Evolutionary conservation across 2,113 vertebrate species (phyloP).

Genomic region (Vulpes ferrilata): DNA sequence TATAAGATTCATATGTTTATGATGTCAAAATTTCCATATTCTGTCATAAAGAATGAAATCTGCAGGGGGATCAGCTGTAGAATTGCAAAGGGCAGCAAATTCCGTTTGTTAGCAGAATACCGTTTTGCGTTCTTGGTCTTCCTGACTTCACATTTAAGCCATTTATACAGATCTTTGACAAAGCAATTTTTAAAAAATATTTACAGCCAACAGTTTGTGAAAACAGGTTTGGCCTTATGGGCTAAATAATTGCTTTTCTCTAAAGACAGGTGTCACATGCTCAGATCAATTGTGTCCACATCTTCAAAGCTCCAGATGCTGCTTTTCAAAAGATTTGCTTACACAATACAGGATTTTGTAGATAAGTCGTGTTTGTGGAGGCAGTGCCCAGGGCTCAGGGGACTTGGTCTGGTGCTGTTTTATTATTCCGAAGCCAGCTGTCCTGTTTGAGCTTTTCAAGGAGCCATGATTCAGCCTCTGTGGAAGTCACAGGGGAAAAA

Average conservation of each 20-base stretch:
- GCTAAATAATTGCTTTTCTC: conserved; percentile 47
- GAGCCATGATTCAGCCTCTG: background rate
- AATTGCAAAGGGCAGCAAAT: conserved; percentile 56
- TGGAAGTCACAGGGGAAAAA: background rate
- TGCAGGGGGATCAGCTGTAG: conserved; percentile 20
- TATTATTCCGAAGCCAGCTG: conserved; percentile 13
- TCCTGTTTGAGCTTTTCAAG: conserved; percentile 1
- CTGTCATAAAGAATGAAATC: conserved; percentile 39
- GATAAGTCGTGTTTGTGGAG: background rate
- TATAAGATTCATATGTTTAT: conserved; percentile 58
- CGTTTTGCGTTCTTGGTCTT: conserved; percentile 48
- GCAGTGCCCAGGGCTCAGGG: background rate
- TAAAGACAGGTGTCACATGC: conserved; percentile 26
- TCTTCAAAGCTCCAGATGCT: conserved; percentile 44
- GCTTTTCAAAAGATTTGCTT: conserved; percentile 52
- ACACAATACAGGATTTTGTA: conserved; percentile 33
- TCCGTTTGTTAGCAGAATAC: conserved; percentile 50
- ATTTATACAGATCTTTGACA: conserved; percentile 4
- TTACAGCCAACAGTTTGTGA: background rate
- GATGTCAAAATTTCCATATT: conserved; percentile 61
- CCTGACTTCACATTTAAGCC: conserved; percentile 54
- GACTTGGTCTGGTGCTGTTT: background rate
- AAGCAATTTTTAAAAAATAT: conserved; percentile 27
- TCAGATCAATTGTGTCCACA: conserved; percentile 52
- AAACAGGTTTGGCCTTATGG: conserved; percentile 51